Evolutionary conservation across 2,797 vertebrate genomes (phyloP), one percentile per base, ranked within the genome.

Genomic region (Sciurus vulgaris): DNA sequence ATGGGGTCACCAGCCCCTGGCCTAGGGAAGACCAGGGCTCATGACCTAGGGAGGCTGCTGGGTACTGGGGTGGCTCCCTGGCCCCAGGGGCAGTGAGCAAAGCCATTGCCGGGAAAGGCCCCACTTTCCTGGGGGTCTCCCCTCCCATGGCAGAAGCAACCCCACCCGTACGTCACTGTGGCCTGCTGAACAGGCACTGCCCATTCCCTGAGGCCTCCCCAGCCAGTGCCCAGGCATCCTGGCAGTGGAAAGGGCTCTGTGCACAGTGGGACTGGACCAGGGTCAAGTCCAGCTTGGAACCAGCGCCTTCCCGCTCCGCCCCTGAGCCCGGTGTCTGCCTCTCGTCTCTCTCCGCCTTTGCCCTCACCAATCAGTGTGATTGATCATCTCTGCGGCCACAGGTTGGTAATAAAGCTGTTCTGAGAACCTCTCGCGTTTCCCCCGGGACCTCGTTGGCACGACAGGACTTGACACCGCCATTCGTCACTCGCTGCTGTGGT

Each of bases 381-480:
- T 99, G 99, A 99, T 99, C 99, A 99, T 98, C 98, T 97, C 97
- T 96, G 97, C 84, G 97, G 98, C 99, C 99, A 99, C 98, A 98
- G 99, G 98, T 99, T 99, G 98, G 98, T 99, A 99, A 99, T 99
- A 96, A 99, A 99, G 99, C 99, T 99, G 98, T 99, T 98, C 94
- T 95, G 98, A 98, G 97, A 98, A 98, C 98, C 98, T 98, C 98
- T 97, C 97, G 96, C 98, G 98, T 99, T 99, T 99, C 99, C 99
- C 99, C 96, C 96, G 98, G 99, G 99, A 99, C 98, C 95, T 98
- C 97, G 94, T 92, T 97, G 97, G 98, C 99, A 98, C 99, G 99
- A 99, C 99, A 99, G 99, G 99, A 98, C 98, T 98, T 98, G 99
- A 99, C 99, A 99, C 99, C 96, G 97, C 99, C 99, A 99, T 99